These are phyloP conservation scores for Camelus dromedarius DNA, from an alignment of 2,113 vertebrate genomes.

Conservation along the genomic window DNA sequence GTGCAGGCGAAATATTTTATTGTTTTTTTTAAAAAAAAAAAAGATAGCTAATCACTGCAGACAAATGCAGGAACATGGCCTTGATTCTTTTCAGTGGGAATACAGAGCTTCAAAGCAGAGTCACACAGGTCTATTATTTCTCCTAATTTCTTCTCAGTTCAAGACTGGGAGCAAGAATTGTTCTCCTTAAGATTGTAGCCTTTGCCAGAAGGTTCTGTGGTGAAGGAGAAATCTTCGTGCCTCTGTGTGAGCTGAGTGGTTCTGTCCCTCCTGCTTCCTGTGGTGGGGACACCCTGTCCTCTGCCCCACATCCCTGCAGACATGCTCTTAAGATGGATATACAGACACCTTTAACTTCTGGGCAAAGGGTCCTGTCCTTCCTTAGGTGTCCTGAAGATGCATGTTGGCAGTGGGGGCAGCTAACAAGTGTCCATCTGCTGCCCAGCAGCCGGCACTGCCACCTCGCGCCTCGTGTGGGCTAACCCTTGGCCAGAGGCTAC, in stretches of 20 bases:
- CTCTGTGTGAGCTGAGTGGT: neutral
- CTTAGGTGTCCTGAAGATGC: neutral
- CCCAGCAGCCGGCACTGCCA: neutral
- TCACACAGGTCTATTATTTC: too few species aligned
- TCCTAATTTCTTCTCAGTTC: neutral
- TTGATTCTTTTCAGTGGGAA: neutral
- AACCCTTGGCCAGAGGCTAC: neutral
- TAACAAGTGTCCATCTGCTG: neutral
- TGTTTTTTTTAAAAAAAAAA: neutral
- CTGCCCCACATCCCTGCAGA: neutral
- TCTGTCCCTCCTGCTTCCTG: neutral
- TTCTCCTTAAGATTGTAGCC: neutral
- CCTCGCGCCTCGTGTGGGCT: neutral
- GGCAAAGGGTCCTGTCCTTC: neutral
- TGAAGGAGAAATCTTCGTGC: neutral
- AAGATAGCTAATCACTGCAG: neutral
- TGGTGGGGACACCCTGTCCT: neutral
- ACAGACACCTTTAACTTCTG: neutral
- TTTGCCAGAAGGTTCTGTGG: neutral
- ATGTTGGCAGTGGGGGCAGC: fast-evolving
- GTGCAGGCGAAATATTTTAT: neutral
- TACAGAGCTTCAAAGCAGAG: neutral
- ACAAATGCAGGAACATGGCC: neutral
- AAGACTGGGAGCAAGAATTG: neutral
- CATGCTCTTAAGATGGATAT: too few species aligned